These are phyloP conservation scores for Digitonthophagus gazella DNA, from an alignment of 2,888 invertebrate species.

Conservation along the genomic window DNA sequence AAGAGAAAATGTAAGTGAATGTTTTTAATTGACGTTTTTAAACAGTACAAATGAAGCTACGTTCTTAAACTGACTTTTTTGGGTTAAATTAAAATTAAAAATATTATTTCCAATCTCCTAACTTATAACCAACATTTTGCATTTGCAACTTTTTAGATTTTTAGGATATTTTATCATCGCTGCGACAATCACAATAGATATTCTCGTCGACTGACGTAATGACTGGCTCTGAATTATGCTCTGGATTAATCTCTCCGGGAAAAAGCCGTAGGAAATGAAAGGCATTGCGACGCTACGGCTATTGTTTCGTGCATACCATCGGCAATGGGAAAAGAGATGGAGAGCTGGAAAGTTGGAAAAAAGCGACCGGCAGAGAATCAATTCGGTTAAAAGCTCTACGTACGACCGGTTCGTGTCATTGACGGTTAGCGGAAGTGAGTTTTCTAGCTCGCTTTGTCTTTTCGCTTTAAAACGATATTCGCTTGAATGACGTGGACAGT, in stretches of 20 bases:
- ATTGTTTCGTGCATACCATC: neutral
- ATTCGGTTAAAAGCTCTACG: neutral
- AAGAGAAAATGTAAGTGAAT: no score
- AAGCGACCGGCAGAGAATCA: neutral
- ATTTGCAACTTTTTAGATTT: no score
- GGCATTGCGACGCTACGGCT: neutral
- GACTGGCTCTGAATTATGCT: neutral
- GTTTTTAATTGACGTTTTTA: no score
- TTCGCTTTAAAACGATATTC: neutral
- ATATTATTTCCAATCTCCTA: no score
- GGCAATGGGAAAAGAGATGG: neutral
- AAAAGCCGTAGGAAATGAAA: neutral
- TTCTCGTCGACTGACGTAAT: neutral
- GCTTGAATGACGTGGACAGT: no score
- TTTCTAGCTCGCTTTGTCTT: neutral
- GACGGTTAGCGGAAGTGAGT: neutral
- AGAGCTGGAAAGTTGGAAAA: neutral
- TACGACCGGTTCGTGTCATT: no score
- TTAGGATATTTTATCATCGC: no score
- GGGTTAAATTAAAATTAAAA: no score
- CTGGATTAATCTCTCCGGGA: neutral
- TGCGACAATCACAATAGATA: no score
- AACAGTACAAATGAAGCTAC: no score
- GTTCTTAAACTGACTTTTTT: no score
- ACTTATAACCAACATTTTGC: no score